Base-by-base conservation (phyloP, 1,140 invertebrate genomes). In the Carposina sasakii region DNA sequence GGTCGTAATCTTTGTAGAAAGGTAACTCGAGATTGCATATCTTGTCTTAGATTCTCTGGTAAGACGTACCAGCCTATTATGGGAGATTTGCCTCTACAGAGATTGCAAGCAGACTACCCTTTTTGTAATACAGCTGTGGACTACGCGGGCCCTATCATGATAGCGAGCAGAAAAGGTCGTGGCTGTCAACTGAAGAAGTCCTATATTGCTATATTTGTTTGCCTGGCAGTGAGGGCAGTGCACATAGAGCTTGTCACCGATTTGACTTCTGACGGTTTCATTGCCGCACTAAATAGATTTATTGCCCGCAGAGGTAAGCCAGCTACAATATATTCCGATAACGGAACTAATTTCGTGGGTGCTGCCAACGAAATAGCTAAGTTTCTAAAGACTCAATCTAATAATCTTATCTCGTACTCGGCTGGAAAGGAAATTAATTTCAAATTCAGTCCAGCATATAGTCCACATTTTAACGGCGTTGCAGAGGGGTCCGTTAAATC, bases 1-100 rank as follows among this genome's bases (percentile, higher is more conserved):
- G 62, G 63, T 15, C 31, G 57, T 19, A 59, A 52, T 24, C 20
- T 57, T 3, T 19, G 42, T 3, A 39, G 42, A 39, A 42, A 34
- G 5, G 33, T 16, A 12, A 20, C 39, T n/a, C 26, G 24, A 16
- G 20, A 42, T 15, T 57, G 50, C n/a, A 45, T 49, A 13, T 41
- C 5, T 23, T 57, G 49, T 33, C 23, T 33, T 23, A 9, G 46
- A 10, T 49, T 52, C 40, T 45, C 41, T 26, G 49, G 23, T 1
- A 48, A 45, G 20, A 26, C 41, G 9, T 43, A 13, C 3, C 49
- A 52, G 30, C 54, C 45, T 21, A 52, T 48, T 0, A 42, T 50
- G 28, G 48, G 37, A 3, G 24, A 50, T 19, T 30, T 50, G 17
- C 40, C 39, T 23, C 24, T 17, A 43, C 10, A 50, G 4, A 15